Evolutionary conservation across 2,888 invertebrate genomes (phyloP), one percentile per base, ranked within the genome.

Genomic region (Syritta pipiens): DNA sequence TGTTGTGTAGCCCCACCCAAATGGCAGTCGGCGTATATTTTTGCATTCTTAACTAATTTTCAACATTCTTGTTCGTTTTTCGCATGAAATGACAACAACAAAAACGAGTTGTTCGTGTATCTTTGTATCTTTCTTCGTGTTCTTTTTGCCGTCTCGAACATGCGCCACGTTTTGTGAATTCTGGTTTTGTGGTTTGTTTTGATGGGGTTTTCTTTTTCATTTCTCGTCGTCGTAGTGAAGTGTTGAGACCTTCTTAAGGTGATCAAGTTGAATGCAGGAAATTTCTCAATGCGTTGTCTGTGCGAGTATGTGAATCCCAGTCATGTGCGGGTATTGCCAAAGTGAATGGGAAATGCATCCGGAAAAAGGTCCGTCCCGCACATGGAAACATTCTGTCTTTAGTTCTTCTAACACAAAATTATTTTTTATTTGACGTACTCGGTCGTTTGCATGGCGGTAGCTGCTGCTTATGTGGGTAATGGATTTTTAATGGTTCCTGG

Each of bases 291-390:
- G 32, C 10, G 32, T 32, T 14, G 1, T 7, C n/a, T 1, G 0
- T 37, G 17, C 37, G 17, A 10, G 30, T 28, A 19, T 35, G 32
- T 4, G 3, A 4, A 32, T 35, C 22, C 10, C 30, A n/a, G n/a
- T n/a, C 10, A 26, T 24, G 28, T 20, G 17, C 55, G 26, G 10
- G 17, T 57, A 9, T 49, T 26, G 48, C 37, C 14, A 62, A 40
- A 26, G 40, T 49, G 28, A 40, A 40, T 49, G 49, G 37, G 37
- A 51, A n/a, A 42, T 63, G 63, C 63, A 63, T 46, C 62, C 62
- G 62, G 62, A 62, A 49, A 46, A 46, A 62, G 49, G 48, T n/a
- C n/a, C n/a, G 40, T 49, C 49, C 49, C 51, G 60, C 48, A 63
- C 49, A 51, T 28, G n/a, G n/a, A n/a, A n/a, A n/a, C n/a, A n/a